A percentile compares a stretch with the other conserved stretches of the same genome.
Evolutionary conservation across 2,113 vertebrate genomes (phyloP).

Genomic region (Ceuthmochares aereus): DNA sequence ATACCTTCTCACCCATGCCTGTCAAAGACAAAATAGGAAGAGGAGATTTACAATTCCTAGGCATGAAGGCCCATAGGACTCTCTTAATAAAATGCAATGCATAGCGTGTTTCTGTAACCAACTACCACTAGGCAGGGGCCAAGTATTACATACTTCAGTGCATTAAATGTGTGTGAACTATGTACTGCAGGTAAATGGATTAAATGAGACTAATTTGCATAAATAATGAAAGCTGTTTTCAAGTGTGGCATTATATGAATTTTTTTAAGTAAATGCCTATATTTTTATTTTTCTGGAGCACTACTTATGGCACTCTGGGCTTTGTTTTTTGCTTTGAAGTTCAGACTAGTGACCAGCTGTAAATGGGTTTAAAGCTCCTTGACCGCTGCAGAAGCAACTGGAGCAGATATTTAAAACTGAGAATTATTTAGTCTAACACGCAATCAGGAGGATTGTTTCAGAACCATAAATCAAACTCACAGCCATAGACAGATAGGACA

Average conservation of each 20-base stretch:
- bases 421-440: background rate
- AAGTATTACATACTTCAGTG: background rate
- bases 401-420: background rate
- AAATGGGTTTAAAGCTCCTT: background rate
- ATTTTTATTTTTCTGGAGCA: background rate
- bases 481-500: background rate
- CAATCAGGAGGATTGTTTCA: background rate
- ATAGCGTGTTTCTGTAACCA: background rate
- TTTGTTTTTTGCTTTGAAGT: background rate
- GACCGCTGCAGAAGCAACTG: background rate
- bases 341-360: background rate
- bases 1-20: background rate
- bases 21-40: background rate
- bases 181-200: rapidly evolving
- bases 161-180: background rate
- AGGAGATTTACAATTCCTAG: background rate
- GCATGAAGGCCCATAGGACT: background rate
- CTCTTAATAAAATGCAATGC: background rate
- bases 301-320: background rate
- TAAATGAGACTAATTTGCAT: background rate
- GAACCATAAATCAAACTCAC: background rate
- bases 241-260: background rate
- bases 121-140: background rate
- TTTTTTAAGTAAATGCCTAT: background rate
- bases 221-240: background rate